Conservation (phyloP, 2,797 vertebrate species). For the Geotria australis region DNA sequence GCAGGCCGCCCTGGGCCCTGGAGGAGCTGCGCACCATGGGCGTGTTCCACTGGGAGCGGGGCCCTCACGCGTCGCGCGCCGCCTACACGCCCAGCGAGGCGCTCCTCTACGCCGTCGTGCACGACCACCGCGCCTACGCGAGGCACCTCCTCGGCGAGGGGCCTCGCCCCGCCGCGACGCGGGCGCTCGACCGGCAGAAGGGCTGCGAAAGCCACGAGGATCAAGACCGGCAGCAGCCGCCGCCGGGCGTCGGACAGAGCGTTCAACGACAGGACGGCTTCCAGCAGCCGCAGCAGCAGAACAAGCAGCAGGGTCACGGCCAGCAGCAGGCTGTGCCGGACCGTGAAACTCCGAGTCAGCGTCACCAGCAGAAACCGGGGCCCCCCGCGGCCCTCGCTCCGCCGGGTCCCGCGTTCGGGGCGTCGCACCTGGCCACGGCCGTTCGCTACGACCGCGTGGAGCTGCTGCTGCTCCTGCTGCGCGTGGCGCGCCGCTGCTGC, state of each 20-base stretch:
- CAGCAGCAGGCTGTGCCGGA: too few relatives aligned
- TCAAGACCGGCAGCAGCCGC: too few relatives aligned
- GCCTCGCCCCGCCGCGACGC: constrained; percentile 6
- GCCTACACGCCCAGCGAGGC: constrained; percentile 49
- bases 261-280: too few relatives aligned
- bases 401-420: constrained; percentile 29
- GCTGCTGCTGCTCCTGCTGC: constrained; percentile 30
- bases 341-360: too few relatives aligned
- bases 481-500: constrained; percentile 14
- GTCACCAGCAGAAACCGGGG: too few relatives aligned
- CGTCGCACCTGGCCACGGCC: constrained; percentile 38
- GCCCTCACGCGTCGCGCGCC: constrained; percentile 21
- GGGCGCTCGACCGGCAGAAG: too few relatives aligned
- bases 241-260: too few relatives aligned
- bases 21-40: constrained; percentile 74
- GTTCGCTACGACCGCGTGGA: constrained; percentile 48
- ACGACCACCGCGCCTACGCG: constrained; percentile 60
- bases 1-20: constrained; percentile 45
- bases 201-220: too few relatives aligned
- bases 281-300: too few relatives aligned
- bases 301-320: too few relatives aligned
- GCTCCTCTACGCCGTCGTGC: constrained; percentile 57
- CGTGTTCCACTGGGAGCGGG: constrained; percentile 63
- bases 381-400: constrained; percentile 16
- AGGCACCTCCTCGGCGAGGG: constrained; percentile 33